phyloP scores from a whole-genome alignment of 2,113 vertebrate genomes.

The Kobus ellipsiprymnus region DNA sequence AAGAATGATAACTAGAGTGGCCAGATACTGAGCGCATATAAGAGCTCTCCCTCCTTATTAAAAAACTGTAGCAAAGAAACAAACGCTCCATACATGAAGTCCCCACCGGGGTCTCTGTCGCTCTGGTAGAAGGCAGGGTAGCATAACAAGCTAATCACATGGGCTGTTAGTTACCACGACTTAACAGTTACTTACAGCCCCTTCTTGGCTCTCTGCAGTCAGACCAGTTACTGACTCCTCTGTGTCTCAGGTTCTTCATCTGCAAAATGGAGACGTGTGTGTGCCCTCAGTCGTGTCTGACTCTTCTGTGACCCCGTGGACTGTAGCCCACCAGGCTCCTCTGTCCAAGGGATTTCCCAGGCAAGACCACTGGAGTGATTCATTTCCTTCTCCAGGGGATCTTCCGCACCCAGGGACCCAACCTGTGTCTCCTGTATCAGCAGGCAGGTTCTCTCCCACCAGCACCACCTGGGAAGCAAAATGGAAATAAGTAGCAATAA shows the following conservation, averaged over 20 bases:
- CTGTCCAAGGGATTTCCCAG: not conserved
- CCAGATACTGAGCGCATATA: fast-evolving
- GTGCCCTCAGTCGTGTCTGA: fast-evolving
- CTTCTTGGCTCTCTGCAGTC: not conserved
- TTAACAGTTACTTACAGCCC: too few species aligned
- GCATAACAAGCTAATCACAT: not conserved
- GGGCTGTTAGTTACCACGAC: too few species aligned
- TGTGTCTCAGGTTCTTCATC: not conserved
- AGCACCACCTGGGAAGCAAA: not conserved
- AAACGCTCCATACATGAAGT: fast-evolving
- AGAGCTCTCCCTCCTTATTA: too few species aligned
- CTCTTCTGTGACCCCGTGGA: not conserved
- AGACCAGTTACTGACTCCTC: not conserved
- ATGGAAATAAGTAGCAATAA: not conserved
- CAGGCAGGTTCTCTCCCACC: not conserved
- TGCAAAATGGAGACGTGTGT: not conserved
- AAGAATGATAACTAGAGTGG: too few species aligned
- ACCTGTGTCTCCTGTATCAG: not conserved
- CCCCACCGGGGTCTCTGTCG: fast-evolving
- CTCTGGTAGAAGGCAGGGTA: not conserved
- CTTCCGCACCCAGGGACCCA: not conserved
- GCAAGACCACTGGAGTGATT: not conserved
- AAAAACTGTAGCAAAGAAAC: not conserved
- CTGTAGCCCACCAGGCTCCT: not conserved
- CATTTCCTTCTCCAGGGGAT: not conserved